phyloP scores from a whole-genome alignment of 2,797 vertebrate species.

The Sebastes taczanowskii region DNA sequence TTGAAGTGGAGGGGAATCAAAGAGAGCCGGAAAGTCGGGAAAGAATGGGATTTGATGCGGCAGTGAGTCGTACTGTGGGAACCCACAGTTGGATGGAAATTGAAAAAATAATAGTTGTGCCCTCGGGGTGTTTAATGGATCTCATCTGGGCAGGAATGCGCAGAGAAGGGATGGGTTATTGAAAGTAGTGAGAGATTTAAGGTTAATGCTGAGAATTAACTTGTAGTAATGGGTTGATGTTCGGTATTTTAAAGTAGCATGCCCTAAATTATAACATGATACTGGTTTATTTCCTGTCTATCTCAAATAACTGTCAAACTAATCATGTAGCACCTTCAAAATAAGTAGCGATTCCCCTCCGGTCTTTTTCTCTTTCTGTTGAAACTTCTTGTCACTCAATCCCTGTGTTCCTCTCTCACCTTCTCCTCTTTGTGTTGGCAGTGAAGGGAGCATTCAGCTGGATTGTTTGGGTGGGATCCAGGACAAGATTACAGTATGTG shows the following conservation, averaged over 20 bases:
- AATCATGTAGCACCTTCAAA: not conserved
- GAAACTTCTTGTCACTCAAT: not conserved
- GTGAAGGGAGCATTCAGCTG: conserved; percentile 92
- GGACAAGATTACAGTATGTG: conserved; percentile 98
- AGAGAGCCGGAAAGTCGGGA: conserved; percentile 41
- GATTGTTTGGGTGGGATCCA: conserved; percentile 97
- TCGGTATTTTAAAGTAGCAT: not conserved
- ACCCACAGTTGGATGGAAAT: conserved; percentile 50
- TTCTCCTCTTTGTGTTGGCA: conserved; percentile 70
- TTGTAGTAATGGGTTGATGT: not conserved
- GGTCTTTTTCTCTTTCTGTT: not conserved
- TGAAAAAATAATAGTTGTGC: conserved; percentile 46
- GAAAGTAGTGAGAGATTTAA: not conserved
- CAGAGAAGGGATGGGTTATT: not conserved
- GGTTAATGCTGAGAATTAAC: not conserved
- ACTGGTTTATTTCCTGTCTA: not conserved
- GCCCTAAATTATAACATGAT: not conserved
- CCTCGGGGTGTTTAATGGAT: conserved; percentile 23
- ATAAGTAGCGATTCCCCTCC: not conserved
- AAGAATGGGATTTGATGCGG: conserved; percentile 59
- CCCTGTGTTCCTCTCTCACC: not conserved
- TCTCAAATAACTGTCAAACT: not conserved
- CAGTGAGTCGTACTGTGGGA: conserved; percentile 54
- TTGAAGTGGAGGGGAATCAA: conserved; percentile 61
- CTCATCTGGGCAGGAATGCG: conserved; percentile 28